These are phyloP conservation scores for Polymixis lichenea DNA, from an alignment of 2,888 invertebrate genomes.

Conservation along the genomic window DNA sequence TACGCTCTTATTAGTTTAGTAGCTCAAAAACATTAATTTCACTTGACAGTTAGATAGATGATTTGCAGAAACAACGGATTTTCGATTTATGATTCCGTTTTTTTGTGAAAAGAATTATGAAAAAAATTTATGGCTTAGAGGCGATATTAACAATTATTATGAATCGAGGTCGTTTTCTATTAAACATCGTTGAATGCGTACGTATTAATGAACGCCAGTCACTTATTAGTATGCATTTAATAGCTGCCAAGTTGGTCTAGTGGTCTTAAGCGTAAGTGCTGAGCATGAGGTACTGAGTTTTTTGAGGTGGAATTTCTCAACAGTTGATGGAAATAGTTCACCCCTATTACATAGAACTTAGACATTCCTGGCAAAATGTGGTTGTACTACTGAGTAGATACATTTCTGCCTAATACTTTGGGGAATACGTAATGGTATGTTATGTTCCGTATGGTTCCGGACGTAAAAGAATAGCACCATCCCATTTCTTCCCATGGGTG, in stretches of 20 bases:
- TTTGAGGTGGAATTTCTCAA: too few relatives aligned
- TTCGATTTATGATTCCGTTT: constrained; percentile 29
- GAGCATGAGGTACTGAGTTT: too few relatives aligned
- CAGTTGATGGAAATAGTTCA: too few relatives aligned
- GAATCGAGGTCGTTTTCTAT: constrained; percentile 2
- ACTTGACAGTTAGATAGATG: constrained; percentile 45
- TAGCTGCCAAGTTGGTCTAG: neutral
- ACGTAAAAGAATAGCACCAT: too few relatives aligned
- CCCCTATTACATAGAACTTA: too few relatives aligned
- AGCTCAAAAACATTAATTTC: constrained; percentile 45
- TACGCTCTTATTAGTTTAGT: constrained; percentile 21
- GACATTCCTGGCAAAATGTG: too few relatives aligned
- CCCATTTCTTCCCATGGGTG: too few relatives aligned
- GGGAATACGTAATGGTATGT: too few relatives aligned
- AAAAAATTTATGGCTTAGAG: neutral
- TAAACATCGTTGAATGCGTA: neutral
- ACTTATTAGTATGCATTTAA: neutral
- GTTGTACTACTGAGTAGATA: too few relatives aligned
- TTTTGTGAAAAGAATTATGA: constrained; percentile 12
- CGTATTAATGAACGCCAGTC: constrained; percentile 10
- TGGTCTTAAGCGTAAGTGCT: too few relatives aligned
- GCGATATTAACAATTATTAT: constrained; percentile 4
- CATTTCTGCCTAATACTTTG: too few relatives aligned
- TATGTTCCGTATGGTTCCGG: too few relatives aligned
- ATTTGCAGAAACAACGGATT: constrained; percentile 50